Base-by-base conservation (phyloP, 2,888 invertebrate genomes). In the Dimorphilus gyrociliatus region DNA sequence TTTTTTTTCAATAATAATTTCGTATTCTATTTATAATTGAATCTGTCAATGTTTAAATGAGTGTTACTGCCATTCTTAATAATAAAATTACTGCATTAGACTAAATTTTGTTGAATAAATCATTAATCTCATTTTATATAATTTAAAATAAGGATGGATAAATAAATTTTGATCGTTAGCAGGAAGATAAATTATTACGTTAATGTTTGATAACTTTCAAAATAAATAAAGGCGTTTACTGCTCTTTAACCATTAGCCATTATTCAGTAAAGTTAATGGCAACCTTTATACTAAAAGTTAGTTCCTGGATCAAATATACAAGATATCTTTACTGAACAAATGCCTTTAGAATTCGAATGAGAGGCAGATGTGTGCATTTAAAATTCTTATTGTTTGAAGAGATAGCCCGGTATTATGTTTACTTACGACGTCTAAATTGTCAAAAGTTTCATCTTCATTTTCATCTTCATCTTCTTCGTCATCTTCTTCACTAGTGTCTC, bases 401-500 rank as follows among this genome's bases (percentile, higher is more conserved):
- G 12, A 23, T 23, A 23, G 12, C 12, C 23, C 12, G 12, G 12
- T 12, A 23, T 23, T n/a, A 13, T 12, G 3, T 26, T 14, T 3
- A 26, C 23, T 3, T 10, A 25, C 21, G 13, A 12, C 53, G 13
- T 48, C 46, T 40, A 43, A n/a, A n/a, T n/a, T n/a, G n/a, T n/a
- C n/a, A n/a, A n/a, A n/a, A n/a, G n/a, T n/a, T n/a, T n/a, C 44
- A 29, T 40, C 38, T 17, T 39, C 42, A 18, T 35, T 36, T 4
- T 34, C 29, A 27, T 60, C 58, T 16, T 54, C 56, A 13, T 47
- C 47, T 40, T 45, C 43, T 23, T 38, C 36, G 12, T 38, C 38
- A 16, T 28, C 30, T n/a, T 28, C 29, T 24, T 26, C 25, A 8
- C 21, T 19, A 21, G 25, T 29, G 13, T 32, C 32, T 7, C 6